Conservation (phyloP, 1,140 invertebrate genomes). For the Trachelipus rathkii region DNA sequence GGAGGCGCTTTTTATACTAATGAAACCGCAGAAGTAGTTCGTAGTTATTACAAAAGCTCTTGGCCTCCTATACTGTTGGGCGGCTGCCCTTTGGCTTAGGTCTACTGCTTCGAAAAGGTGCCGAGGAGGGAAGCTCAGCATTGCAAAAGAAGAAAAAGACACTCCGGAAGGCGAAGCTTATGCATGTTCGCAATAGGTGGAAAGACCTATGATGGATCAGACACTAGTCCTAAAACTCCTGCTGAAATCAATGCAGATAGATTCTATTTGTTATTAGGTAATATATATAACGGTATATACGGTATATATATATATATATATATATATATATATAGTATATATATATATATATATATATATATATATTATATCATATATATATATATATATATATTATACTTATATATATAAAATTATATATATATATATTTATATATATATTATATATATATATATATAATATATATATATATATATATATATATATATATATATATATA, state of each 20-base stretch:
- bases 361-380: too few relatives aligned
- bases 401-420: too few relatives aligned
- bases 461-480: too few relatives aligned
- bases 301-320: too few relatives aligned
- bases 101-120: conserved; percentile 56
- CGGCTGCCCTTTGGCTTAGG: conserved; percentile 80
- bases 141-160: conserved; percentile 20
- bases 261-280: conserved; percentile 88
- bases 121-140: conserved; percentile 30
- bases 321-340: too few relatives aligned
- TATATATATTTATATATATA: too few relatives aligned
- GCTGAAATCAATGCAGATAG: conserved; percentile 58
- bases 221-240: conserved; percentile 48
- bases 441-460: too few relatives aligned
- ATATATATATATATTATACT: too few relatives aligned
- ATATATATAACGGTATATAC: conserved; percentile 33
- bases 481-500: too few relatives aligned
- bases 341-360: too few relatives aligned
- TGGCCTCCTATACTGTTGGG: conserved; percentile 93
- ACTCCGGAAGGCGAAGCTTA: conserved; percentile 27
- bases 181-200: conserved; percentile 21
- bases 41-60: conserved; percentile 80
- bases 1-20: conserved; percentile 95
- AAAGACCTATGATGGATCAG: background rate
- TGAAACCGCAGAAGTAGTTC: conserved; percentile 88